Evolutionary conservation across 2,888 invertebrate species (phyloP), one percentile per base, ranked within the genome.

Genomic region (Pheosia tremula): DNA sequence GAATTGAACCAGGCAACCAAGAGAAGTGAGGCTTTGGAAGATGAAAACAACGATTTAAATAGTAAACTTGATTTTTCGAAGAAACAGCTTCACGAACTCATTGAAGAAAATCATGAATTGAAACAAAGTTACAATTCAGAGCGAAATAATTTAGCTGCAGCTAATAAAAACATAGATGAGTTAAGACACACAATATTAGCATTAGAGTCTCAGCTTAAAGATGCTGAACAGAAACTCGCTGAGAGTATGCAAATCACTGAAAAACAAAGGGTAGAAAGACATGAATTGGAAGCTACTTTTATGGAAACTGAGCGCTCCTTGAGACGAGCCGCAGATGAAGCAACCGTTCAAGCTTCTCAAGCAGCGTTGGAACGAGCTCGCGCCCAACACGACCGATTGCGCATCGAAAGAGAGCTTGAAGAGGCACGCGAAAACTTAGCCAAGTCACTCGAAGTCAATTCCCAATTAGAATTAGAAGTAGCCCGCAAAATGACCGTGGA

Each of bases 291-390:
- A 74, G 72, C 81, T 8, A 86, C 87, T 4, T 90, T 88, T 74
- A 74, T 85, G 67, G 91, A 95, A 62, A 94, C 92, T 13, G 93
- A 96, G 61, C 93, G 95, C 24, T 85, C 91, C 0, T 82, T 97
- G n/a, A 93, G 95, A 61, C 95, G 95, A 63, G 96, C 96, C 60
- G 91, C 97, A 11, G 97, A 97, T 78, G 95, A 96, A 68, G 95
- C 96, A 0, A 96, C 96, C 0, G 90, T 97, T n/a, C 95, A 96
- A 68, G 96, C 96, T 36, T 97, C 97, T 0, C 96, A 96, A 80
- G 95, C 95, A 0, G 95, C 96, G 0, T 89, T 97, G 49, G 97
- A 97, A 75, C 95, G 97, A 75, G 96, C 96, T 0, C 95, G 96
- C 71, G 94, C 96, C 3, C 95, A 95, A 60, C 96, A 96, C 69